Conservation (phyloP, 1,140 invertebrate species). For the Parapsyche elsis region DNA sequence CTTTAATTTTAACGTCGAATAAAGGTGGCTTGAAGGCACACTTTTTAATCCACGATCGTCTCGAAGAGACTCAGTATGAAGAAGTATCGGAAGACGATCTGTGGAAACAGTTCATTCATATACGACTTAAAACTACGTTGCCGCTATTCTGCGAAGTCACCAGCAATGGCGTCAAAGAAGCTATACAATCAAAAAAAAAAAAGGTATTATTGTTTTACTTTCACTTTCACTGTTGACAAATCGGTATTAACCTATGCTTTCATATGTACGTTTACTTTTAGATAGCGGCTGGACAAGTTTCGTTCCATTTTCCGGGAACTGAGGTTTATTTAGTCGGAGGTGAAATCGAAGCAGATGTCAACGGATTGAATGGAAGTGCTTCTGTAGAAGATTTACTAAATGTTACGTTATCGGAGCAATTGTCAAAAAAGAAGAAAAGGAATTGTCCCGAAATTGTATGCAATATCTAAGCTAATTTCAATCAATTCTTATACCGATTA, state of each 20-base stretch:
- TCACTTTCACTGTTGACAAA: background rate
- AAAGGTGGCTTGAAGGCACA: constrained; percentile 71
- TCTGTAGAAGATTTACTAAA: constrained; percentile 70
- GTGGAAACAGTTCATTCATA: constrained; percentile 75
- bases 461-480: no score
- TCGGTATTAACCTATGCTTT: background rate
- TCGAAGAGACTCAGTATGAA: constrained; percentile 73
- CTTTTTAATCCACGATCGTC: constrained; percentile 77
- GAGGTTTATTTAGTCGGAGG: constrained; percentile 71
- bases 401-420: constrained; percentile 61
- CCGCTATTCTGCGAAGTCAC: constrained; percentile 69
- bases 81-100: constrained; percentile 72
- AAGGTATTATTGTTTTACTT: constrained; percentile 62
- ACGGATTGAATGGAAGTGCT: constrained; percentile 66
- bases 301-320: constrained; percentile 71
- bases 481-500: no score
- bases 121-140: constrained; percentile 69
- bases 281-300: constrained; percentile 74
- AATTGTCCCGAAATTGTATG: constrained; percentile 62
- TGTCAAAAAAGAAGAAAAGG: constrained; percentile 66
- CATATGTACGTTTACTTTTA: constrained; percentile 58
- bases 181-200: constrained; percentile 69
- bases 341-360: constrained; percentile 67
- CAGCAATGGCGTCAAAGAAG: constrained; percentile 67
- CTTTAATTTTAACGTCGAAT: constrained; percentile 73